A percentile compares a stretch with the other conserved stretches of the same genome.
phyloP scores from a whole-genome alignment of 2,797 vertebrate genomes.

The Phoeniculus purpureus region DNA sequence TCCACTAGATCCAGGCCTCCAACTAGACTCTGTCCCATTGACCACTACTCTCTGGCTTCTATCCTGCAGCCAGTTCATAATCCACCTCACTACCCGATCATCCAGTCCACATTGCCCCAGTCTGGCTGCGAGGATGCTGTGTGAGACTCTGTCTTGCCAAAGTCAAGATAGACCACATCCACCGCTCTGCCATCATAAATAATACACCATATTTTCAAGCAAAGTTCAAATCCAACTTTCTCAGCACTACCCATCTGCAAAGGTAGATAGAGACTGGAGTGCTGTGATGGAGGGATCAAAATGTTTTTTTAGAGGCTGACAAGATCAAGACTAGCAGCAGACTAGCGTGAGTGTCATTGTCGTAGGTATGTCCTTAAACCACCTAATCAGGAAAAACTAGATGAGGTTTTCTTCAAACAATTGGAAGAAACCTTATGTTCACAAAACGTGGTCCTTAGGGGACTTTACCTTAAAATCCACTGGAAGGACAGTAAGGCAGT shows the following conservation, averaged over 20 bases:
- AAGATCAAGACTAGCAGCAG: neutral
- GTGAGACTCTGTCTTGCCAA: no score
- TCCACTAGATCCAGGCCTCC: no score
- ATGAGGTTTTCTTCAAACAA: neutral
- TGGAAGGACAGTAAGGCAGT: neutral
- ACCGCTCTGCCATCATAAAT: neutral
- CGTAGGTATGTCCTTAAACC: no score
- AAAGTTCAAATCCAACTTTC: neutral
- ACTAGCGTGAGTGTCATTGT: neutral
- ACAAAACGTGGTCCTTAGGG: neutral
- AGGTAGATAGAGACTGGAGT: neutral
- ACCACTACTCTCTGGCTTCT: no score
- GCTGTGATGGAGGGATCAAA: fast-evolving
- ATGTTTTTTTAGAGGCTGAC: neutral
- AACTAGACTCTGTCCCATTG: no score
- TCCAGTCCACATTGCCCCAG: no score
- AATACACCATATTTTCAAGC: neutral
- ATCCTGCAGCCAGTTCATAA: no score
- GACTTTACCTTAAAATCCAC: neutral
- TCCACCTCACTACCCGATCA: no score
- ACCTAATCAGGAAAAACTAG: neutral
- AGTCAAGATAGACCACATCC: no score
- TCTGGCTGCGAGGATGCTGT: no score
- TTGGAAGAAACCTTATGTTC: neutral
- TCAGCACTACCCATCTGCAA: neutral